Conservation (phyloP, 1,140 invertebrate species). For the Scaptomyza montana region DNA sequence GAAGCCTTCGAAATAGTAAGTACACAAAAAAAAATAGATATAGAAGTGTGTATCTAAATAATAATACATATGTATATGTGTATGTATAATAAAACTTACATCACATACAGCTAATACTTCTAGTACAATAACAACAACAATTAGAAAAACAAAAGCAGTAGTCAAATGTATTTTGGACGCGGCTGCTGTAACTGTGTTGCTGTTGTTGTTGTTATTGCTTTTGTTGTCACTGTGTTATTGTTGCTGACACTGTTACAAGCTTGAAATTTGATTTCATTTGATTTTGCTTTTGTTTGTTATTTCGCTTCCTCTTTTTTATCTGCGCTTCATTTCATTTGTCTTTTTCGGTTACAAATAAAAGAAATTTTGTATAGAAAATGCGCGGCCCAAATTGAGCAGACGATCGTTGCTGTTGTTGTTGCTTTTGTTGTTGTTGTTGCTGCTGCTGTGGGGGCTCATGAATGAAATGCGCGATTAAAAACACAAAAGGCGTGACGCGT, state of each 20-base stretch:
- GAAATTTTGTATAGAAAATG: conserved; percentile 47
- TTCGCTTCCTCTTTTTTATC: conserved; percentile 38
- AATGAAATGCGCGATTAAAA: conserved; percentile 58
- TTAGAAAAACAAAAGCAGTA: conserved; percentile 11
- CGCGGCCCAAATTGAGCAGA: conserved; percentile 48
- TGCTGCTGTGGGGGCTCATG: conserved; percentile 40
- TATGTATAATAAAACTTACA: conserved; percentile 31
- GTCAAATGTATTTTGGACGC: conserved; percentile 38
- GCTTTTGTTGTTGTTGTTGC: conserved; percentile 27
- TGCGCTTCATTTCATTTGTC: not conserved
- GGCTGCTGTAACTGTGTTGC: conserved; percentile 17
- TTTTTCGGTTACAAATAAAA: conserved; percentile 43
- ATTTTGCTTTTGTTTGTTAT: conserved; percentile 46
- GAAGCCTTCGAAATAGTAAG: conserved; percentile 1
- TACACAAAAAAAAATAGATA: not conserved
- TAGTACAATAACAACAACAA: conserved; percentile 15
- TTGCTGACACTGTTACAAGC: conserved; percentile 25
- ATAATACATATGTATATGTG: conserved; percentile 20
- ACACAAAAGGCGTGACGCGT: conserved; percentile 56
- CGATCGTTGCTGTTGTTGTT: conserved; percentile 39
- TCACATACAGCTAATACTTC: conserved; percentile 25
- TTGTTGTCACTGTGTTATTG: conserved; percentile 6
- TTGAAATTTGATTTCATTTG: conserved; percentile 58
- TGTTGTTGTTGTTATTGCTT: conserved; percentile 5
- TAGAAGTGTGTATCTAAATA: conserved; percentile 9